Evolutionary conservation across 2,888 invertebrate genomes (phyloP).

Genomic region (Hydriomena furcata): DNA sequence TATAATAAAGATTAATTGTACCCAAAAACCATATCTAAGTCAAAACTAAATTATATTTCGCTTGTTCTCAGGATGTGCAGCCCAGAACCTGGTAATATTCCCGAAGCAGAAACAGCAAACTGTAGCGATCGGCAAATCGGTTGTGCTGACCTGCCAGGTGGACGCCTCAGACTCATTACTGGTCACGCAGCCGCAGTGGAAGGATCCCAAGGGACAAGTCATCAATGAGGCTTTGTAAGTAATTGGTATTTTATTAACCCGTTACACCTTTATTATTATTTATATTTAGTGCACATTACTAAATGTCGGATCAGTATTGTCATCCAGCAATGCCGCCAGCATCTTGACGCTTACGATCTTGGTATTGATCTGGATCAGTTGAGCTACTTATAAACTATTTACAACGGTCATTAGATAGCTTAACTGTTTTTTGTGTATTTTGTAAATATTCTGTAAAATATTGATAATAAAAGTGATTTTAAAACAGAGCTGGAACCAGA

Average conservation of each 20-base stretch:
- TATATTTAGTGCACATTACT: no score
- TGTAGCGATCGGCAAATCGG: conserved; percentile 89
- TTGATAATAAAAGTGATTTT: neutral
- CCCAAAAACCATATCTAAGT: no score
- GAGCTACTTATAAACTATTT: no score
- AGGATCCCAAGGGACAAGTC: conserved; percentile 87
- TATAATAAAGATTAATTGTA: no score
- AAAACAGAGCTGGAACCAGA: conserved; percentile 66
- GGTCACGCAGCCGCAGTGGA: conserved; percentile 91
- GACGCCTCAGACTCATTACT: conserved; percentile 86
- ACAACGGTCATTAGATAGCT: no score
- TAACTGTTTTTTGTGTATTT: no score
- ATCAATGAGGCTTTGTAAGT: conserved; percentile 88
- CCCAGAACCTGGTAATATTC: conserved; percentile 86
- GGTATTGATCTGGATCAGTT: no score
- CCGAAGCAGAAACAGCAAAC: conserved; percentile 87
- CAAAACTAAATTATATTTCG: neutral
- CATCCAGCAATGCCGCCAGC: no score
- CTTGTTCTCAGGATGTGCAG: conserved; percentile 62
- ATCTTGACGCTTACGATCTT: no score
- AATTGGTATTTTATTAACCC: neutral
- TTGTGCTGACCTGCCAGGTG: conserved; percentile 91
- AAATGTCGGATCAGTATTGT: no score
- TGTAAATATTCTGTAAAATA: no score
- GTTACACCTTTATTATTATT: no score